phyloP scores from a whole-genome alignment of 92 coral and sea anemone species.

The Diadumene lineata region DNA sequence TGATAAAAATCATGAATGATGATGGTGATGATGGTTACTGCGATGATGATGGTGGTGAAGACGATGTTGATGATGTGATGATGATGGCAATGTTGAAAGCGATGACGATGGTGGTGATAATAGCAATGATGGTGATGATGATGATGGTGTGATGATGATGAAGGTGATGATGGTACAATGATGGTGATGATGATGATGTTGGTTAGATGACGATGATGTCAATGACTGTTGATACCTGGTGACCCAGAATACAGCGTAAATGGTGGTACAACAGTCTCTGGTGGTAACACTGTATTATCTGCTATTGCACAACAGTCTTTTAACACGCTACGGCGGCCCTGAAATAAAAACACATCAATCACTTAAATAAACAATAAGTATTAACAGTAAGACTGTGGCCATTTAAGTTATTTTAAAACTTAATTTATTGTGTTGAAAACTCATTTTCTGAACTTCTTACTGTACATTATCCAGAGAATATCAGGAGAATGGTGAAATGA shows the following conservation, averaged over 20 bases:
- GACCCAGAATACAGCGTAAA: conserved; percentile 93
- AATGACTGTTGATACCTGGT: no score
- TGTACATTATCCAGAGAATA: no score
- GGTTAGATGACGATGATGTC: no score
- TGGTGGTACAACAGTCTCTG: conserved; percentile 99
- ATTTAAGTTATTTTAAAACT: background rate
- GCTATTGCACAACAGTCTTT: conserved; percentile 99
- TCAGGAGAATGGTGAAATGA: no score
- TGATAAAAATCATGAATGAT: background rate
- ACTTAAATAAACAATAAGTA: background rate
- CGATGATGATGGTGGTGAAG: background rate
- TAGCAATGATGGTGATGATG: background rate
- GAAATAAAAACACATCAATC: no score
- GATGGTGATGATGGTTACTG: background rate
- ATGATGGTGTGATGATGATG: background rate
- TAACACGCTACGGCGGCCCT: conserved; percentile 95
- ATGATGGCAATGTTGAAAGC: background rate
- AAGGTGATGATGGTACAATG: background rate
- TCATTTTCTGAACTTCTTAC: no score
- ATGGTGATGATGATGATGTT: background rate
- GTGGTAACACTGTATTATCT: conserved; percentile 95
- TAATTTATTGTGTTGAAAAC: no score
- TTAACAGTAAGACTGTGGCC: background rate
- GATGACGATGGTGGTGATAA: background rate
- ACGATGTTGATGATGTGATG: background rate